Evolutionary conservation across 2,888 invertebrate species (phyloP), one percentile per base, ranked within the genome.

Genomic region (Notodonta ziczac): DNA sequence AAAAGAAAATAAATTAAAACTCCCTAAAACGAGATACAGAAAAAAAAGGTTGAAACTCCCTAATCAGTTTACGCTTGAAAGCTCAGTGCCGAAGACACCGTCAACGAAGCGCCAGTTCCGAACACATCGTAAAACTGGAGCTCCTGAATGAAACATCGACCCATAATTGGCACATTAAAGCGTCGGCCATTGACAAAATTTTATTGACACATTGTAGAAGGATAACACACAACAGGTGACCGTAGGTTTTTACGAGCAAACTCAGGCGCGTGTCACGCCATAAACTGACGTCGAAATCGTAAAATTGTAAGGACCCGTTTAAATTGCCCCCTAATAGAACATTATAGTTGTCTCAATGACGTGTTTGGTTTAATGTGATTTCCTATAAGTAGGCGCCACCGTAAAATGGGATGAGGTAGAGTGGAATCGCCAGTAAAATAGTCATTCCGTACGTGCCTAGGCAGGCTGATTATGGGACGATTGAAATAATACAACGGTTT

Each of bases 171-270:
- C 86, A 81, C 83, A 89, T 89, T 89, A 89, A 89, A 89, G 85
- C 78, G 81, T 80, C 83, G 81, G 77, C 83, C 89, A 89, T 89
- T 90, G 89, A 88, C 86, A 80, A 86, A 86, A 85, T 87, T 89
- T 88, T 88, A 89, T 89, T 85, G 86, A 84, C 85, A 86, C 81
- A 85, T 84, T 84, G 83, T 82, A 82, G 83, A 77, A 82, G 82
- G 82, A 83, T 84, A 83, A 80, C 82, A 79, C 72, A 86, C 90
- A 90, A 90, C 92, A 92, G 91, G 91, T 92, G 92, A 91, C 91
- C 89, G 87, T 81, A 84, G 83, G 83, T 89, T 91, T 87, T 88
- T 91, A 91, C 88, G 89, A 88, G 77, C 87, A 74, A 81, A 83
- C 74, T 80, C 73, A 78, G 80, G 83, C 89, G 85, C 87, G 88